phyloP scores from a whole-genome alignment of 2,797 vertebrate genomes.

The Hypotaenidia philippensis region DNA sequence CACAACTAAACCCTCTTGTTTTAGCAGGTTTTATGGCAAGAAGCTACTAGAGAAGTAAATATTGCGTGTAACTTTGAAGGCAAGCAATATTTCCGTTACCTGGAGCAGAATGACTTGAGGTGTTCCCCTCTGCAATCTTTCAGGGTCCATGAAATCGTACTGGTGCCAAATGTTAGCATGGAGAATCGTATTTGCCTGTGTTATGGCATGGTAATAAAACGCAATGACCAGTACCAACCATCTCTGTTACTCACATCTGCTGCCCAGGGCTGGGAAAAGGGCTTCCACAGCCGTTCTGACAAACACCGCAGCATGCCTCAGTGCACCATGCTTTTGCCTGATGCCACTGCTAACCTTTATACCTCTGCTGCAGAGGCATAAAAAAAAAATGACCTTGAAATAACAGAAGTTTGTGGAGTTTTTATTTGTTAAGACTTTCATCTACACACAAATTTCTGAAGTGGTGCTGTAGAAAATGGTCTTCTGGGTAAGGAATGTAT shows the following conservation, averaged over 20 bases:
- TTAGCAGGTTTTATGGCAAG: neutral
- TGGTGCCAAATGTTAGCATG: neutral
- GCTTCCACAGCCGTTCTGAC: neutral
- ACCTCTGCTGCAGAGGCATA: neutral
- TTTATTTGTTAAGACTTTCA: neutral
- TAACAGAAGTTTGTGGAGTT: neutral
- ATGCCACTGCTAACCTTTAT: neutral
- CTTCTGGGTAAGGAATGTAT: neutral
- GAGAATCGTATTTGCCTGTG: neutral
- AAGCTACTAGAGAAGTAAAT: neutral
- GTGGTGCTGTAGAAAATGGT: neutral
- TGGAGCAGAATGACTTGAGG: neutral
- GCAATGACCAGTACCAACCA: neutral
- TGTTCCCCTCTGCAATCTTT: neutral
- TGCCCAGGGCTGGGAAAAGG: neutral
- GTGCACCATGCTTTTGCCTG: neutral
- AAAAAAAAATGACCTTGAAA: neutral
- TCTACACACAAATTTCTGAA: neutral
- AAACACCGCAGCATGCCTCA: neutral
- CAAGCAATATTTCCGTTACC: neutral
- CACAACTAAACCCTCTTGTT: neutral
- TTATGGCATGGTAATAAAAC: conserved; percentile 6
- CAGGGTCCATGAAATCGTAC: neutral
- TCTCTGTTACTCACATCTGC: neutral
- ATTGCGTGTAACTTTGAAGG: neutral